phyloP scores from a whole-genome alignment of 2,888 invertebrate genomes.

The Morpho helenor region DNA sequence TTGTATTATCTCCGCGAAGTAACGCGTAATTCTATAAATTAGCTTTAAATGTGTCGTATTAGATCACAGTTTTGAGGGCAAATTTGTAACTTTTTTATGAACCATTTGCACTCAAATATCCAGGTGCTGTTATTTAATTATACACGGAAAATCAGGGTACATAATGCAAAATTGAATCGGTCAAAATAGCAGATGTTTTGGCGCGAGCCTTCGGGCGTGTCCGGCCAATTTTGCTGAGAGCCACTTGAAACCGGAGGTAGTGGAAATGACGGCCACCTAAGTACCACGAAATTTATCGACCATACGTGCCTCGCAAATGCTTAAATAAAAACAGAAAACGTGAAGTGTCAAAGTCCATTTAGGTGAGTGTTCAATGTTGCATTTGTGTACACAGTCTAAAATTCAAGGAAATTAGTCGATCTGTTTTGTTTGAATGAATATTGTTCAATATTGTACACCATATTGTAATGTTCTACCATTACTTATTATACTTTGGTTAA shows the following conservation, averaged over 20 bases:
- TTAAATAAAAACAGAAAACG: conserved; percentile 54
- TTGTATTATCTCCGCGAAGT: too few relatives aligned
- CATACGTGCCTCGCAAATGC: conserved; percentile 51
- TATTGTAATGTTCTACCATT: too few relatives aligned
- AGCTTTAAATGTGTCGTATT: too few relatives aligned
- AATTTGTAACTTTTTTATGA: too few relatives aligned
- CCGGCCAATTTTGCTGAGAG: conserved; percentile 55
- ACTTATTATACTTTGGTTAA: too few relatives aligned
- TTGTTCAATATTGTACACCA: too few relatives aligned
- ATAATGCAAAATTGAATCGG: conserved; percentile 24
- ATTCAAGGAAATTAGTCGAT: neutral
- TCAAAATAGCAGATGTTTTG: conserved; percentile 28
- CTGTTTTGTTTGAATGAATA: too few relatives aligned
- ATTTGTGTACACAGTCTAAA: conserved; percentile 5
- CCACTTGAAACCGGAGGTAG: conserved; percentile 48
- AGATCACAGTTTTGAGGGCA: too few relatives aligned
- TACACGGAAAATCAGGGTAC: neutral
- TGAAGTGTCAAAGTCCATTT: conserved; percentile 56
- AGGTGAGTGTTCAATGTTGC: conserved; percentile 24
- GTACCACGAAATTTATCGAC: conserved; percentile 68
- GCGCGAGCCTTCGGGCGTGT: conserved; percentile 42
- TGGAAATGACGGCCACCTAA: conserved; percentile 59
- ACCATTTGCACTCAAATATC: too few relatives aligned
- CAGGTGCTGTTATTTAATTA: too few relatives aligned
- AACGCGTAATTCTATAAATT: too few relatives aligned